Percentiles rank a stretch among this genome's conserved stretches.
Evolutionary conservation across 2,888 invertebrate genomes (phyloP).

Genomic region (Proisotoma minuta): DNA sequence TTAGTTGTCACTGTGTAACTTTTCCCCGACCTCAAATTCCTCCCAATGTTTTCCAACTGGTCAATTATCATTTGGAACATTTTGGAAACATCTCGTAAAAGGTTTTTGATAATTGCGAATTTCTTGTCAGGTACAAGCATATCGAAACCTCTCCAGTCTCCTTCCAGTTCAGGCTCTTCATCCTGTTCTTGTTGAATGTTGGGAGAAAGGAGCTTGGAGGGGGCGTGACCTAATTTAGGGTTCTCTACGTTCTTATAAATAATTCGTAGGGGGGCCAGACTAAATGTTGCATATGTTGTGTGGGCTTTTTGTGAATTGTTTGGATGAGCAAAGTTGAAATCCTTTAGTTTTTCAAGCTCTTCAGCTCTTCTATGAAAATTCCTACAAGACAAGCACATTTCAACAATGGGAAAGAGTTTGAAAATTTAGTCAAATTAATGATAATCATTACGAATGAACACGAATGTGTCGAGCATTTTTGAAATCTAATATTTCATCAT

Average conservation of each 20-base stretch:
- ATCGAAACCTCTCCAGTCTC: constrained; percentile 27
- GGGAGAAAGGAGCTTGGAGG: neutral
- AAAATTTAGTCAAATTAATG: neutral
- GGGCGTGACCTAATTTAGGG: neutral
- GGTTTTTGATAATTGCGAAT: constrained; percentile 12
- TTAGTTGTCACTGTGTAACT: no score
- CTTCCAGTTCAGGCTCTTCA: neutral
- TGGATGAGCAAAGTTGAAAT: no score
- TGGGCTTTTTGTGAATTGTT: neutral
- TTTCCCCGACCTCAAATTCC: neutral
- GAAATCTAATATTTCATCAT: neutral
- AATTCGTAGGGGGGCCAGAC: neutral
- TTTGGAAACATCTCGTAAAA: constrained; percentile 7
- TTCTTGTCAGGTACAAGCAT: constrained; percentile 14
- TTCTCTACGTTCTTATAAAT: no score
- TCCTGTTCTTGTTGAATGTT: no score
- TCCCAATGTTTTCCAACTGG: neutral
- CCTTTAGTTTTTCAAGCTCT: constrained; percentile 8
- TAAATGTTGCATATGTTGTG: constrained; percentile 3
- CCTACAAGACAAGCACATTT: neutral
- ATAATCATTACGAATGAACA: neutral
- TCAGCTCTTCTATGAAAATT: neutral
- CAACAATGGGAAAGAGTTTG: neutral
- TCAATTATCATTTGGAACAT: neutral
- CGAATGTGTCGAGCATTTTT: neutral